phyloP scores from a whole-genome alignment of 2,888 invertebrate genomes.

The Eutolmus rufibarbis region DNA sequence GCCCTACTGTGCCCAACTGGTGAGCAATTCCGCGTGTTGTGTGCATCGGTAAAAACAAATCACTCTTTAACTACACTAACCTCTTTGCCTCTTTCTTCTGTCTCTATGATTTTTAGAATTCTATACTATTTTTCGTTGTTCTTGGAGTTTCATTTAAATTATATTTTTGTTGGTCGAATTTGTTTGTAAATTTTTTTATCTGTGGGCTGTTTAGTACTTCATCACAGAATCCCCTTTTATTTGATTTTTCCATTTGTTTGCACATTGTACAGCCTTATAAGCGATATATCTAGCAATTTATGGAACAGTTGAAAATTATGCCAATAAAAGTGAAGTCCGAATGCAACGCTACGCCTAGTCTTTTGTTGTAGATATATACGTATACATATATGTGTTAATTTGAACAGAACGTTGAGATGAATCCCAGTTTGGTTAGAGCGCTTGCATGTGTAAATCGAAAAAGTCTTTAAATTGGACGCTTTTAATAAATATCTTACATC shows the following conservation, averaged over 20 bases:
- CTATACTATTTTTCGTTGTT: background rate
- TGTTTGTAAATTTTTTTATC: background rate
- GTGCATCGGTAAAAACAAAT: constrained; percentile 90
- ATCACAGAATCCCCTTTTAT: background rate
- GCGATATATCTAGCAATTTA: constrained; percentile 1
- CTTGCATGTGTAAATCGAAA: background rate
- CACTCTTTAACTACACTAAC: constrained; percentile 66
- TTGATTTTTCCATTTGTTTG: constrained; percentile 3
- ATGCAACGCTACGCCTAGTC: background rate
- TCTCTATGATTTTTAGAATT: constrained; percentile 29
- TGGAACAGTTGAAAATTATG: background rate
- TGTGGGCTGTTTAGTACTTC: background rate
- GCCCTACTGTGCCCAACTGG: constrained; percentile 92
- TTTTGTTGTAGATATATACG: constrained; percentile 4
- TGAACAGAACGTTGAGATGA: background rate
- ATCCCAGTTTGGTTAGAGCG: background rate
- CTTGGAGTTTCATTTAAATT: background rate
- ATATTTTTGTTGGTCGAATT: background rate
- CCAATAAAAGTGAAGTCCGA: background rate
- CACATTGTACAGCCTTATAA: constrained; percentile 22
- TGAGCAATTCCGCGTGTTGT: constrained; percentile 95
- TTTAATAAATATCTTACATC: background rate
- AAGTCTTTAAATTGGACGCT: background rate
- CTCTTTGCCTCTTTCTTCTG: constrained; percentile 39
- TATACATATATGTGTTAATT: constrained; percentile 1